Evolutionary conservation across 2,113 vertebrate genomes (phyloP).

Genomic region (Sula dactylatra): DNA sequence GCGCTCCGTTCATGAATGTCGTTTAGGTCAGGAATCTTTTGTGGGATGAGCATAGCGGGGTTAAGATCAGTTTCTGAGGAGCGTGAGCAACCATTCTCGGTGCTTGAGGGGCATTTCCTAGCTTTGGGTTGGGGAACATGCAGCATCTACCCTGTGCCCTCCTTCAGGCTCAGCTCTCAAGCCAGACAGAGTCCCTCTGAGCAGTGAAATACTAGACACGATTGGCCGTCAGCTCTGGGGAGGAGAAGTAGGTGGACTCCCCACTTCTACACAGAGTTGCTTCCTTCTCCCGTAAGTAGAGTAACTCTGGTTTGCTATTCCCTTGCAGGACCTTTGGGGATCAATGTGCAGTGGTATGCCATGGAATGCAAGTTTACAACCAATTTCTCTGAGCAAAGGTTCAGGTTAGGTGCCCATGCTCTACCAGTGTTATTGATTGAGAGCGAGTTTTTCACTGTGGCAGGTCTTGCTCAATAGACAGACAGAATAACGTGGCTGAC

Average conservation of each 20-base stretch:
- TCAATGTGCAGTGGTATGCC: not conserved
- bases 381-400: not conserved
- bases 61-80: not conserved
- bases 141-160: not conserved
- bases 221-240: not conserved
- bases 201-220: not conserved
- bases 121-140: not conserved
- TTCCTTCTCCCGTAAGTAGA: not conserved
- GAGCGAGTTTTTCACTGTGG: not conserved
- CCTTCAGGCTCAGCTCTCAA: not conserved
- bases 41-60: not conserved
- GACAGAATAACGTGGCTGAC: not conserved
- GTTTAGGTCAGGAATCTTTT: not conserved
- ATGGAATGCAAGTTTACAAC: not conserved
- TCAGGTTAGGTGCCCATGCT: not conserved
- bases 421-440: too few relatives aligned
- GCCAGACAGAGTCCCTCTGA: not conserved
- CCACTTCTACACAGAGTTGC: not conserved
- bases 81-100: not conserved
- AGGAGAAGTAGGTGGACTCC: not conserved
- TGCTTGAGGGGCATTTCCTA: not conserved
- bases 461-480: not conserved
- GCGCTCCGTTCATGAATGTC: rapidly evolving
- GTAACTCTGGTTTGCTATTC: too few relatives aligned
- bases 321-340: not conserved